Percentiles rank a stretch among this genome's conserved stretches.
Conservation (phyloP, 2,113 vertebrate genomes). For the Bathybates hornii region DNA sequence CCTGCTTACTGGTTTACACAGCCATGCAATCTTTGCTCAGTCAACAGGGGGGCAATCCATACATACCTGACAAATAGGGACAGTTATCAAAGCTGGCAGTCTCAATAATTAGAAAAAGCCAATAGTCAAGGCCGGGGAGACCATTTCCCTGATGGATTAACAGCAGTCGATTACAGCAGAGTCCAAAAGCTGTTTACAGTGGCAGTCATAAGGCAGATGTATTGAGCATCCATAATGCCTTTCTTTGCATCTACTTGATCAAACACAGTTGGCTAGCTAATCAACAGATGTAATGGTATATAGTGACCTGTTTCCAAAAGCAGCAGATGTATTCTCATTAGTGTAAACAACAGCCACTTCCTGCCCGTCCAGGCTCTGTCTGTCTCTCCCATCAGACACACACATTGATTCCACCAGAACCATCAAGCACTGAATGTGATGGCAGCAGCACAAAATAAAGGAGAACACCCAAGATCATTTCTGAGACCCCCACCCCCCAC, state of each 20-base stretch:
- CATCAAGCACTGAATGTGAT: background rate
- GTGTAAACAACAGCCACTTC: slow-evolving; percentile 17
- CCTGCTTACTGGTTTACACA: slow-evolving; percentile 19
- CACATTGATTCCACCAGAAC: background rate
- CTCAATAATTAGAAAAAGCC: slow-evolving; percentile 66
- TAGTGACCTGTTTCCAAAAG: slow-evolving; percentile 11
- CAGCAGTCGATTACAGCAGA: slow-evolving; percentile 29
- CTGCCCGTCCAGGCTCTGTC: background rate
- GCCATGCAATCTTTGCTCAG: slow-evolving; percentile 8
- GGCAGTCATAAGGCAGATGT: slow-evolving; percentile 41
- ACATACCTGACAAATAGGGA: slow-evolving; percentile 52
- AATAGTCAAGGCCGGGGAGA: slow-evolving; percentile 25
- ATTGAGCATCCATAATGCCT: slow-evolving; percentile 25
- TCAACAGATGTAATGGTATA: slow-evolving; percentile 36
- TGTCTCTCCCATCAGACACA: background rate
- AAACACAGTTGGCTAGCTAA: slow-evolving; percentile 40
- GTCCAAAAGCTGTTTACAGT: slow-evolving; percentile 42
- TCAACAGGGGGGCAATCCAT: slow-evolving; percentile 28
- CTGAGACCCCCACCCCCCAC: background rate
- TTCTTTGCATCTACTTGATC: slow-evolving; percentile 39
- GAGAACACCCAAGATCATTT: background rate
- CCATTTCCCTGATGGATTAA: slow-evolving; percentile 65
- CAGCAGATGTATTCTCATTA: slow-evolving; percentile 27
- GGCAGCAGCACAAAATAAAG: background rate
- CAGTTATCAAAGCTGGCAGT: slow-evolving; percentile 63